phyloP scores from a whole-genome alignment of 2,797 vertebrate species.

The Hemitrygon akajei region DNA sequence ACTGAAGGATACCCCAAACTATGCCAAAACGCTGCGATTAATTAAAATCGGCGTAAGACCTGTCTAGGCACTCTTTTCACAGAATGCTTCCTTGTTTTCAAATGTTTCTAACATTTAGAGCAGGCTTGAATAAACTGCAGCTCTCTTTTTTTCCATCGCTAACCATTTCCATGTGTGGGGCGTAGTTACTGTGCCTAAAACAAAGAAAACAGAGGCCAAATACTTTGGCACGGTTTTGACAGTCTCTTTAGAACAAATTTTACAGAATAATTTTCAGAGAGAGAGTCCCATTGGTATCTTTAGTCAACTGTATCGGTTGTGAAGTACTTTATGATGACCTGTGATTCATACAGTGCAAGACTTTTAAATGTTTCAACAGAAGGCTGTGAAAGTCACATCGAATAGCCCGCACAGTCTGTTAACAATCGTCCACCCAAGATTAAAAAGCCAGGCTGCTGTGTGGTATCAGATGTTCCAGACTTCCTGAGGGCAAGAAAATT shows the following conservation, averaged over 20 bases:
- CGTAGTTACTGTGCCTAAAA: not conserved
- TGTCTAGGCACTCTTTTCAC: too few species aligned
- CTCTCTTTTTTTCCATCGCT: not conserved
- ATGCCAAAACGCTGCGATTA: not conserved
- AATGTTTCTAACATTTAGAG: not conserved
- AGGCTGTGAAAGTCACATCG: not conserved
- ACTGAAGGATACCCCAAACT: not conserved
- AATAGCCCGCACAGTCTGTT: not conserved
- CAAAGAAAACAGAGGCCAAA: not conserved
- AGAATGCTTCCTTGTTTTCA: not conserved
- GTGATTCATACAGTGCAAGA: not conserved
- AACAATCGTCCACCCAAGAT: not conserved
- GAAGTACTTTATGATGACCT: not conserved
- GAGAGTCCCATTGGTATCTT: not conserved
- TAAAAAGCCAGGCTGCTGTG: not conserved
- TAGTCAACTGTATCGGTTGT: too few species aligned
- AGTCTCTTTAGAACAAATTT: not conserved
- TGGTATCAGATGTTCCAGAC: not conserved
- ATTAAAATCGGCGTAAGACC: not conserved
- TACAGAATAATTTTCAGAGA: not conserved
- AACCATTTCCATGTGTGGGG: constrained; percentile 29
- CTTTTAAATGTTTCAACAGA: not conserved
- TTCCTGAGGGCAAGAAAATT: not conserved
- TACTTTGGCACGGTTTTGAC: not conserved
- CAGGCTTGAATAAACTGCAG: not conserved